Evolutionary conservation across 1,140 invertebrate genomes (phyloP), one percentile per base, ranked within the genome.

Genomic region (Drosophila ironensis): DNA sequence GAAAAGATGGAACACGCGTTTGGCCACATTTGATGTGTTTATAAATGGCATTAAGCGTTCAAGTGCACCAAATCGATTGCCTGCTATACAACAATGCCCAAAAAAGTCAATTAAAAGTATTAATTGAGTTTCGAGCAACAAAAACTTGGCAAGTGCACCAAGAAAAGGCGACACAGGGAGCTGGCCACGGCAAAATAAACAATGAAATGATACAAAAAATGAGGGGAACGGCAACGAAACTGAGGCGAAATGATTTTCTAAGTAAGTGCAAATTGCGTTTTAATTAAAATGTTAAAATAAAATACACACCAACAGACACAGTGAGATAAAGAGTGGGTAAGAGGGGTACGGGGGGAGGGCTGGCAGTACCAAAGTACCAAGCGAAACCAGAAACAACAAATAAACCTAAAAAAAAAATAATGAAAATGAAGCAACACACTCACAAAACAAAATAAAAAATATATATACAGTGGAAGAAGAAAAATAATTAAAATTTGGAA

Each of bases 241-340:
- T 66, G 56, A 81, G 59, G 33, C 73, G 57, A 77, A 82, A 82
- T 86, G 74, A 82, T 82, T 84, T 74, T 73, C 78, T 82, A 82
- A 82, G 78, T 82, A 82, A 82, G 78, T 82, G 78, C 69, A 82
- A 82, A 82, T 84, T 82, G 78, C 64, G 78, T 84, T 82, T 82
- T 84, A 82, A 82, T 84, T 82, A 82, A 82, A 82, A 82, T 82
- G 78, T 86, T 72, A 82, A 82, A 82, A 84, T 78, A 84, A 84
- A 84, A 68, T 69, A 70, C 63, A 77, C 54, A 47, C 37, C 17
- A 33, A 54, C 24, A 57, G 33, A 12, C 30, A 33, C n/a, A n/a
- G n/a, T n/a, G n/a, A n/a, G n/a, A n/a, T n/a, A n/a, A n/a, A n/a
- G n/a, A n/a, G n/a, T n/a, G n/a, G n/a, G n/a, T n/a, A n/a, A n/a